Evolutionary conservation across 2,113 vertebrate species (phyloP).

Genomic region (Pogona vitticeps): DNA sequence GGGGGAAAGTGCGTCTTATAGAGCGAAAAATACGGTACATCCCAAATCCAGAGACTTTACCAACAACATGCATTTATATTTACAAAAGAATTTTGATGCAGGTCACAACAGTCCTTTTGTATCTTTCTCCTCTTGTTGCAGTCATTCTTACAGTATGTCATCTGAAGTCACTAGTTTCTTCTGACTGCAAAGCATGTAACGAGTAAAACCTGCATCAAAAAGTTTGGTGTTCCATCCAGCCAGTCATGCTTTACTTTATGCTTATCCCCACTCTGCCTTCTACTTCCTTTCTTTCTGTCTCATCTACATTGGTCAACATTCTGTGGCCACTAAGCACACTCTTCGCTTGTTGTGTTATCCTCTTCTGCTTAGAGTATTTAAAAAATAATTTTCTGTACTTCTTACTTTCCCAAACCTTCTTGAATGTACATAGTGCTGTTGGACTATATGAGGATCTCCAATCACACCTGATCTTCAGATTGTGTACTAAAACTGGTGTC

Average conservation of each 20-base stretch:
- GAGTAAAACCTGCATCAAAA: too few relatives aligned
- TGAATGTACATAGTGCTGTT: not conserved
- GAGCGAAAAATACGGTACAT: too few relatives aligned
- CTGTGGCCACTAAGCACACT: not conserved
- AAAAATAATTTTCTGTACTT: too few relatives aligned
- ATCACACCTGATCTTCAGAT: not conserved
- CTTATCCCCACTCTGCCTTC: not conserved
- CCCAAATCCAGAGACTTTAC: not conserved
- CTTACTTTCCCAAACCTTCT: not conserved
- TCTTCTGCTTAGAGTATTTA: not conserved
- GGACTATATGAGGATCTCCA: not conserved
- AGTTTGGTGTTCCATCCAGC: not conserved
- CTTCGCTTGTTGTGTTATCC: not conserved
- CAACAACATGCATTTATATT: not conserved
- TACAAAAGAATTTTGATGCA: constrained; percentile 2
- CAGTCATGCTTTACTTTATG: not conserved
- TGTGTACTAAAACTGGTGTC: not conserved
- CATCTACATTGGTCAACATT: not conserved
- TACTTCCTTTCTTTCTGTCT: not conserved
- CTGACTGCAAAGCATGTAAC: not conserved
- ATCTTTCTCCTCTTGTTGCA: not conserved
- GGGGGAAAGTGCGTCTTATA: too few relatives aligned
- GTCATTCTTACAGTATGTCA: too few relatives aligned
- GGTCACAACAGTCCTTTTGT: not conserved
- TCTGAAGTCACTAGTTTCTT: not conserved